Percentiles rank a stretch among this genome's conserved stretches.
Conservation (phyloP, 2,797 vertebrate genomes). For the Cryptoprocta ferox region DNA sequence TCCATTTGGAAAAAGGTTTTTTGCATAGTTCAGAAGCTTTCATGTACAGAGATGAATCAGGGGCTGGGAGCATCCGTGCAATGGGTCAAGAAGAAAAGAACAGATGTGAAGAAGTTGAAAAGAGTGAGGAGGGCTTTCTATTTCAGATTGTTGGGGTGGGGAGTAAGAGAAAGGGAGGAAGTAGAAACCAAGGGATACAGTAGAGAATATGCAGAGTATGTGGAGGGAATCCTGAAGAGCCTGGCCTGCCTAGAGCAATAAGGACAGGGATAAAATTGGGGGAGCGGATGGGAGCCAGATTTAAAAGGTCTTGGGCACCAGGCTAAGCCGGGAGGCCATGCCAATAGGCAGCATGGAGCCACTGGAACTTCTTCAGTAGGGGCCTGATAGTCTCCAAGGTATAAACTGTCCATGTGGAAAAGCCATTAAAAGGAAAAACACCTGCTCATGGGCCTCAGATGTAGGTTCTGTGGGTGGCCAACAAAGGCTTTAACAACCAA, state of each 20-base stretch:
- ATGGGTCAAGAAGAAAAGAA: neutral
- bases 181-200: neutral
- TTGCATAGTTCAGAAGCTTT: neutral
- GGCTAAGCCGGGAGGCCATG: neutral
- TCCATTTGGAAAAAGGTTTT: neutral
- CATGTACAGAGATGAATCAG: neutral
- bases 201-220: neutral
- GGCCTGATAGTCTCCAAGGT: neutral
- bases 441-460: neutral
- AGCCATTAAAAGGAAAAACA: conserved; percentile 35
- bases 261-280: neutral
- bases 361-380: neutral
- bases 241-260: neutral
- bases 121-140: neutral
- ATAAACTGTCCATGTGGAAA: neutral
- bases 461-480: neutral
- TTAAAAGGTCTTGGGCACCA: neutral
- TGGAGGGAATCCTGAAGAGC: neutral
- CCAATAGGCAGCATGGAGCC: neutral
- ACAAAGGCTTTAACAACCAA: neutral
- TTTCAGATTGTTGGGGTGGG: neutral
- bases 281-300: neutral
- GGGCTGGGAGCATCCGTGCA: neutral
- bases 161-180: neutral
- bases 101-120: neutral